A percentile compares a stretch with the other conserved stretches of the same genome.
Conservation (phyloP, 2,888 invertebrate genomes). For the Omphaloscelis lunosa region DNA sequence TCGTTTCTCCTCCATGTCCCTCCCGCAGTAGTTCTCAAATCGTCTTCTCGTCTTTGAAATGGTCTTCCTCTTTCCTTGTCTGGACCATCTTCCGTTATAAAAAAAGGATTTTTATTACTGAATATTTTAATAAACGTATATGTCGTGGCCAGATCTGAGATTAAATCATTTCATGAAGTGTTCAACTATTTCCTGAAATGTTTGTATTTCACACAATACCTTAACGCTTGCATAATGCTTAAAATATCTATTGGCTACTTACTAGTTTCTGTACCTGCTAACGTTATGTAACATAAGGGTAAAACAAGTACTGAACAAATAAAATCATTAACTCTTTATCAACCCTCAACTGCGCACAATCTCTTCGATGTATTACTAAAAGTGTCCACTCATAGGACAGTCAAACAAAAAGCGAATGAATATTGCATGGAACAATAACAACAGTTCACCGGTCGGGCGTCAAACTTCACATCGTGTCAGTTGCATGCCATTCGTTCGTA, state of each 20-base stretch:
- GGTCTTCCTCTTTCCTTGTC: too few relatives aligned
- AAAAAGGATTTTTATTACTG: not conserved
- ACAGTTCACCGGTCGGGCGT: not conserved
- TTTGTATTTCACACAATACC: too few relatives aligned
- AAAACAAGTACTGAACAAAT: not conserved
- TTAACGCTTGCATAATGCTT: not conserved
- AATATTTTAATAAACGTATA: not conserved
- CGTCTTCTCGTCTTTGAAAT: too few relatives aligned
- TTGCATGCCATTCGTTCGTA: conserved; percentile 29
- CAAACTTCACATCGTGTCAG: conserved; percentile 27
- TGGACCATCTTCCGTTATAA: too few relatives aligned
- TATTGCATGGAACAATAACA: not conserved
- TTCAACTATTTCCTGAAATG: too few relatives aligned
- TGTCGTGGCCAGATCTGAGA: too few relatives aligned
- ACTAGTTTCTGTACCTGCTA: not conserved
- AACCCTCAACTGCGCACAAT: not conserved
- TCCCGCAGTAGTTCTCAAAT: too few relatives aligned
- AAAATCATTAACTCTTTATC: not conserved
- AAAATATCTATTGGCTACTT: not conserved
- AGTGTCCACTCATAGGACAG: not conserved
- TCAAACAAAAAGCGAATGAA: conserved; percentile 7
- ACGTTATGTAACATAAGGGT: not conserved
- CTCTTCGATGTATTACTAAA: not conserved
- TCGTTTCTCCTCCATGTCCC: too few relatives aligned
- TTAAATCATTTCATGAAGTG: too few relatives aligned